phyloP scores from a whole-genome alignment of 2,113 vertebrate species.

The Trichomycterus rosablanca region DNA sequence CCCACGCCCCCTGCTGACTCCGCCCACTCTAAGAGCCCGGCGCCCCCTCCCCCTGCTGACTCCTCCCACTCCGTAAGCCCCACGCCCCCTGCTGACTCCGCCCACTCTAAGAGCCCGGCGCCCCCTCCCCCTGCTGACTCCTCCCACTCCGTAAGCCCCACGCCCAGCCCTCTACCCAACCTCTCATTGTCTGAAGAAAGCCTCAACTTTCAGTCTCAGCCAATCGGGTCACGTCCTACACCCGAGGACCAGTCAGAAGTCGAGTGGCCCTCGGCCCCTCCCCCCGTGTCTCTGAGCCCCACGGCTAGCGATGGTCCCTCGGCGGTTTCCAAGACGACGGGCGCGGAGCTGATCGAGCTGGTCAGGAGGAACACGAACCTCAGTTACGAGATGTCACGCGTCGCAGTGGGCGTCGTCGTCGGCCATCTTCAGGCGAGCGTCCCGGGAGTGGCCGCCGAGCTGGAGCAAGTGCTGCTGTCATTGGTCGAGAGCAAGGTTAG shows the following conservation, averaged over 20 bases:
- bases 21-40: constrained; percentile 16
- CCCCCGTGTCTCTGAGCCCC: constrained; percentile 53
- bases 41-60: constrained; percentile 23
- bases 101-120: constrained; percentile 48
- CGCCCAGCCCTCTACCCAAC: neutral
- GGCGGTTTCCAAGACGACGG: constrained; percentile 76
- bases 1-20: constrained; percentile 13
- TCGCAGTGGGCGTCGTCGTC: constrained; percentile 87
- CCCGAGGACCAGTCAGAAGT: constrained; percentile 49
- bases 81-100: constrained; percentile 16
- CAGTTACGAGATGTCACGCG: constrained; percentile 90
- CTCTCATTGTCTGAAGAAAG: constrained; percentile 28
- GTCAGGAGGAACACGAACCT: constrained; percentile 91
- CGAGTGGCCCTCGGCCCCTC: constrained; percentile 52
- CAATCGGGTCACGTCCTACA: constrained; percentile 31
- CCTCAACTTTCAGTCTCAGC: constrained; percentile 43
- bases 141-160: too few species aligned
- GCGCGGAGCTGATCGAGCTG: constrained; percentile 90
- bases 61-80: constrained; percentile 10
- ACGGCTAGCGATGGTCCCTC: constrained; percentile 48
- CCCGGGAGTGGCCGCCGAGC: constrained; percentile 69
- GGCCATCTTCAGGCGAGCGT: constrained; percentile 87
- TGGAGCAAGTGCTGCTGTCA: constrained; percentile 91
- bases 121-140: constrained; percentile 28
- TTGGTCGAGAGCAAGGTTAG: constrained; percentile 92